These are phyloP conservation scores for Xylocampa areola DNA, from an alignment of 2,888 invertebrate genomes.

Conservation along the genomic window DNA sequence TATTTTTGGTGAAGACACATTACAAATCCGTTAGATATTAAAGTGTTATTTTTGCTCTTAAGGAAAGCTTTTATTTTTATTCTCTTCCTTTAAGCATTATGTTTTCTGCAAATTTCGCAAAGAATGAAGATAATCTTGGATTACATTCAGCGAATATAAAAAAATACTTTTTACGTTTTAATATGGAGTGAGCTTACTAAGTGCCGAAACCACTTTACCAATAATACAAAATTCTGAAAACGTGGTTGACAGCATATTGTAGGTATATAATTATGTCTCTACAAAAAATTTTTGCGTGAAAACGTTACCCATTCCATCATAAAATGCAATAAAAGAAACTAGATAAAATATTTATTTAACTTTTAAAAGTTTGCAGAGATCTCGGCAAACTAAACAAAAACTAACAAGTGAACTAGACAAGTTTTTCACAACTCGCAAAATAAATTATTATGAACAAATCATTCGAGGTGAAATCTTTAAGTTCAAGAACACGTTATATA, in stretches of 20 bases:
- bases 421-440: constrained; percentile 25
- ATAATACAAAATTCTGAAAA: too few relatives aligned
- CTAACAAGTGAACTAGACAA: constrained; percentile 39
- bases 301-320: neutral
- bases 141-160: too few relatives aligned
- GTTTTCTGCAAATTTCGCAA: too few relatives aligned
- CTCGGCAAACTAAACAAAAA: constrained; percentile 34
- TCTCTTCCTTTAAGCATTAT: too few relatives aligned
- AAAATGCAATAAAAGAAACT: neutral
- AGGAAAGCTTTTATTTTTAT: constrained; percentile 1
- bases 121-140: too few relatives aligned
- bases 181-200: too few relatives aligned
- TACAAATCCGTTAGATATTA: neutral
- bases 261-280: too few relatives aligned
- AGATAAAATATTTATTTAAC: constrained; percentile 15
- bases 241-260: too few relatives aligned
- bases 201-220: too few relatives aligned
- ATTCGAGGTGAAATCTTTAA: constrained; percentile 26
- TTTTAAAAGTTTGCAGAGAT: constrained; percentile 15
- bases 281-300: too few relatives aligned
- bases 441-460: constrained; percentile 26
- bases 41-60: neutral
- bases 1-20: neutral
- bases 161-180: too few relatives aligned
- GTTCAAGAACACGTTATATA: constrained; percentile 30